Evolutionary conservation across 2,797 vertebrate genomes (phyloP).

Genomic region (Distichodus sexfasciatus): DNA sequence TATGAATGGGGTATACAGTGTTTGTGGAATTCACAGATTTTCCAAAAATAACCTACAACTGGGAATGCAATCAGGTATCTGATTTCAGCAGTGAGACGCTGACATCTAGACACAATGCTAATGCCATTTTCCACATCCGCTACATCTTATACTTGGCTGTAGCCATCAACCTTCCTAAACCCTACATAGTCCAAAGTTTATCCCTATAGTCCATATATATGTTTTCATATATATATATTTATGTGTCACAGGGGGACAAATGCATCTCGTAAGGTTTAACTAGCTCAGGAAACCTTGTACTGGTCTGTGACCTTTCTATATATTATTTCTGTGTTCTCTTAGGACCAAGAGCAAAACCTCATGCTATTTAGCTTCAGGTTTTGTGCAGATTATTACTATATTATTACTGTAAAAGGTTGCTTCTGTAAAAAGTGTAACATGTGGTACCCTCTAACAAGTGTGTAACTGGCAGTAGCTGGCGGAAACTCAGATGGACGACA

Average conservation of each 20-base stretch:
- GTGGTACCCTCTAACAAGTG: too few relatives aligned
- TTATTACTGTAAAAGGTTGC: constrained; percentile 55
- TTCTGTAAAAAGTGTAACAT: constrained; percentile 37
- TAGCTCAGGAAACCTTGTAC: constrained; percentile 38
- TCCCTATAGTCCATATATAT: constrained; percentile 22
- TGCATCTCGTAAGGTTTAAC: constrained; percentile 62
- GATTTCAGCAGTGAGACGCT: constrained; percentile 1
- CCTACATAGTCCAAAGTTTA: too few relatives aligned
- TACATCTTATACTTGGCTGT: constrained; percentile 12
- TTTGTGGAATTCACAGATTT: too few relatives aligned
- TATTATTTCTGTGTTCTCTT: constrained; percentile 52
- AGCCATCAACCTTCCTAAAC: constrained; percentile 44
- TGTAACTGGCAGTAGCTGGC: too few relatives aligned
- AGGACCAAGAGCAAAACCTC: constrained; percentile 50
- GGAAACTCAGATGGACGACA: too few relatives aligned
- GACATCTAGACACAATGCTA: not conserved
- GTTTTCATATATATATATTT: constrained; percentile 44
- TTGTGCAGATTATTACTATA: constrained; percentile 34
- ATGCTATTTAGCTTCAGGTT: constrained; percentile 66
- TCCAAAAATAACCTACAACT: not conserved
- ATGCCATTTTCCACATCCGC: not conserved
- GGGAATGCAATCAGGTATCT: not conserved
- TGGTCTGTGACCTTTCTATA: constrained; percentile 46
- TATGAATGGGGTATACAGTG: too few relatives aligned
- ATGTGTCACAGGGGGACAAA: constrained; percentile 42